Evolutionary conservation across 2,113 vertebrate genomes (phyloP).

Genomic region (Spea bombifrons): DNA sequence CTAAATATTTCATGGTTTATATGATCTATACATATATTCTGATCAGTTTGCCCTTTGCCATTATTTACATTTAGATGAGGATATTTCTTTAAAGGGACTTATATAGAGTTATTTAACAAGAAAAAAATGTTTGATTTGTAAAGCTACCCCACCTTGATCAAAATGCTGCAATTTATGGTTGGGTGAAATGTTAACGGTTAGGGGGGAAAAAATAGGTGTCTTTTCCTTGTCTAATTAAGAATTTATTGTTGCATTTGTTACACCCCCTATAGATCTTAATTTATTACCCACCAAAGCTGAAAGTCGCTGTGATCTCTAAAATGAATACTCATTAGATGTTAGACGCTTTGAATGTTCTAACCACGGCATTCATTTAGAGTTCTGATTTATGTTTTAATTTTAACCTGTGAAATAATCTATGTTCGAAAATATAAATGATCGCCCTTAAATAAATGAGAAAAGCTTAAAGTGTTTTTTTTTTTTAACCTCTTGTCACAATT

Average conservation of each 20-base stretch:
- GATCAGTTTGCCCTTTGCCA: neutral
- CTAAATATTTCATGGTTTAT: neutral
- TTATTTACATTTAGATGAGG: neutral
- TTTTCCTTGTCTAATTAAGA: neutral
- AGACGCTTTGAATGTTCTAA: neutral
- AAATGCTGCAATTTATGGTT: too few species aligned
- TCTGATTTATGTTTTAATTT: conserved; percentile 2
- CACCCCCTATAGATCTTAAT: neutral
- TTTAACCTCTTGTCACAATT: neutral
- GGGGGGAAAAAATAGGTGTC: neutral
- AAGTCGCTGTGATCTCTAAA: neutral
- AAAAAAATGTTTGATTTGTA: too few species aligned
- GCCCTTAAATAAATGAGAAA: neutral
- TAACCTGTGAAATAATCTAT: neutral
- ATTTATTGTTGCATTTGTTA: neutral
- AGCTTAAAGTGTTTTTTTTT: neutral
- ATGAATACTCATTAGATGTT: neutral
- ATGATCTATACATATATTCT: neutral
- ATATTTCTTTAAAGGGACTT: too few species aligned
- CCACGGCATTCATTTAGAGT: neutral
- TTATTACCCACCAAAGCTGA: neutral
- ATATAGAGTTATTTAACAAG: too few species aligned
- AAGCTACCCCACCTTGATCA: too few species aligned
- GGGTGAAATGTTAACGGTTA: too few species aligned
- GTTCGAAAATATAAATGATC: neutral